These are phyloP conservation scores for Epinephelus coioides DNA, from an alignment of 2,797 vertebrate species.

Conservation along the genomic window DNA sequence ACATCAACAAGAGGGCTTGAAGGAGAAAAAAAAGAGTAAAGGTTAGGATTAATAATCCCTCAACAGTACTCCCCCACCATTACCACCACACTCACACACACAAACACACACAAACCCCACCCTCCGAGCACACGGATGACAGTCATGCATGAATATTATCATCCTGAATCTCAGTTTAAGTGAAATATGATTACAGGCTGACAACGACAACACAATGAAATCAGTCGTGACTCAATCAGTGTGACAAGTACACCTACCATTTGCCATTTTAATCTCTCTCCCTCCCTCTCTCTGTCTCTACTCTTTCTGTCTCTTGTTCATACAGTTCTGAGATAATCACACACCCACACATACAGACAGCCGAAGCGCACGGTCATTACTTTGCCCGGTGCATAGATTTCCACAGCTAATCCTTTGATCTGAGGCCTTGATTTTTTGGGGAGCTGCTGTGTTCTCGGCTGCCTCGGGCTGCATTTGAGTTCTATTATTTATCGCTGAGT, in stretches of 20 bases:
- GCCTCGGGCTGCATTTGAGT: slow-evolving; percentile 60
- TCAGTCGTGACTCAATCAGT: slow-evolving; percentile 38
- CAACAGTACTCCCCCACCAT: not conserved
- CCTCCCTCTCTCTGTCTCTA: not conserved
- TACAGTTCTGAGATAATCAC: slow-evolving; percentile 32
- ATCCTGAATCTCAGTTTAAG: slow-evolving; percentile 33
- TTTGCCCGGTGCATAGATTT: slow-evolving; percentile 50
- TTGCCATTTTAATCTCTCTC: slow-evolving; percentile 6
- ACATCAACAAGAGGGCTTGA: not conserved
- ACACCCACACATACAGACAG: slow-evolving; percentile 32
- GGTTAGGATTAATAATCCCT: not conserved
- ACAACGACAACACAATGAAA: slow-evolving; percentile 29
- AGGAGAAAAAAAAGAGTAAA: not conserved
- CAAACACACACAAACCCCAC: not conserved
- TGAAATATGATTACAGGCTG: slow-evolving; percentile 45
- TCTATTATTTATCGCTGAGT: slow-evolving; percentile 73
- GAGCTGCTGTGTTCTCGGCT: slow-evolving; percentile 43
- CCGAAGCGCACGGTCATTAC: slow-evolving; percentile 38
- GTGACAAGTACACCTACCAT: slow-evolving; percentile 25
- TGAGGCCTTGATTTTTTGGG: slow-evolving; percentile 53
- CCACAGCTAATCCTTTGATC: slow-evolving; percentile 67
- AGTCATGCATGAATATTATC: slow-evolving; percentile 27
- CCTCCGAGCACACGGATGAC: not conserved
- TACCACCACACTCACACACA: not conserved
- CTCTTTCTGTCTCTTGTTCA: not conserved